Evolutionary conservation across 2,888 invertebrate species (phyloP).

Genomic region (Lymantria dispar): DNA sequence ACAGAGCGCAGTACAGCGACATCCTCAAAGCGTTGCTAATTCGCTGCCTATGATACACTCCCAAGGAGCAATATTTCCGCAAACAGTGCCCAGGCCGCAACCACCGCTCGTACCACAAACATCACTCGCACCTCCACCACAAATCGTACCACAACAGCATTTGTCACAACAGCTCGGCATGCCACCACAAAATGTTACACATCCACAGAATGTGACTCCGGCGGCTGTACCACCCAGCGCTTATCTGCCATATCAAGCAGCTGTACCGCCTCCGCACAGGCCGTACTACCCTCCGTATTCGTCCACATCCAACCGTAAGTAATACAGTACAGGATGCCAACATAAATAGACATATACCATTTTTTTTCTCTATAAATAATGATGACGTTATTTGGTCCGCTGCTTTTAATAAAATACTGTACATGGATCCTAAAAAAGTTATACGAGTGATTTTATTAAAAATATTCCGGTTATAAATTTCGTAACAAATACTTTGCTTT

Average conservation of each 20-base stretch:
- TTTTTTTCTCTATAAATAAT: no score
- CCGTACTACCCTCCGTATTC: constrained; percentile 24
- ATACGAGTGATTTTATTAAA: no score
- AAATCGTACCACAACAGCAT: background rate
- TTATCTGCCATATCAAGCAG: constrained; percentile 26
- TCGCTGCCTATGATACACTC: background rate
- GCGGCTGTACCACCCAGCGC: constrained; percentile 9
- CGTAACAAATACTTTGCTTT: no score
- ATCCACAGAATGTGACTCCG: constrained; percentile 6
- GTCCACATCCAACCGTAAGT: constrained; percentile 26
- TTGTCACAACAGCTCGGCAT: background rate
- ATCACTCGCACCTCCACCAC: background rate
- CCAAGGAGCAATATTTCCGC: background rate
- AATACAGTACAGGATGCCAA: background rate
- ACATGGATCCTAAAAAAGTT: no score
- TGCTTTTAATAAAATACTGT: no score
- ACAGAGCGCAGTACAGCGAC: background rate
- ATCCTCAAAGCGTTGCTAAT: background rate
- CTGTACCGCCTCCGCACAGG: constrained; percentile 30
- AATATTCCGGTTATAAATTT: no score
- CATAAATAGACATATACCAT: no score
- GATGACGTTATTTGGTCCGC: no score
- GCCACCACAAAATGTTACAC: background rate
- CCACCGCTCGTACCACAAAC: background rate
- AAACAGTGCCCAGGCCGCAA: background rate